phyloP scores from a whole-genome alignment of 2,888 invertebrate genomes.

The Deroplatys truncata region DNA sequence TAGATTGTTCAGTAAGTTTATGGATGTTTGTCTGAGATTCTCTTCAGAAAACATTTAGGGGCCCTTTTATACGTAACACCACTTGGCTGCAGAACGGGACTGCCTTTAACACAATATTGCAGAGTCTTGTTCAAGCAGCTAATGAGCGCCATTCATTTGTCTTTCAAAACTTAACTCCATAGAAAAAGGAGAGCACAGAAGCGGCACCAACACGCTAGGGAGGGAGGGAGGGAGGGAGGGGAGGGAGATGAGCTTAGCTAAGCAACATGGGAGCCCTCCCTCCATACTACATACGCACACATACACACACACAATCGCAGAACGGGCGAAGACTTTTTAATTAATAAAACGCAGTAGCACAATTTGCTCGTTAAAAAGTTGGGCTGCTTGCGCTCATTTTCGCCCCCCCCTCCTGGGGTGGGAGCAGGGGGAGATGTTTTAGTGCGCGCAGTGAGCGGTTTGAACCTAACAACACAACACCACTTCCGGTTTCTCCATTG shows the following conservation, averaged over 20 bases:
- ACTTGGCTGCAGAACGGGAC: neutral
- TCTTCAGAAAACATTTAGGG: neutral
- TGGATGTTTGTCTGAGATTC: too few relatives aligned
- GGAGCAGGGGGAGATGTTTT: neutral
- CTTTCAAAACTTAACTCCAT: conserved; percentile 25
- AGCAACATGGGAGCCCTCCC: neutral
- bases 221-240: too few relatives aligned
- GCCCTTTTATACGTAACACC: conserved; percentile 1
- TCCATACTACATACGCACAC: neutral
- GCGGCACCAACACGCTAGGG: neutral
- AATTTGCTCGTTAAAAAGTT: conserved; percentile 36
- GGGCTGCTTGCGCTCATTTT: conserved; percentile 19
- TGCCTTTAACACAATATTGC: conserved; percentile 24
- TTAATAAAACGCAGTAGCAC: conserved; percentile 37
- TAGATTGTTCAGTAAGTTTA: too few relatives aligned
- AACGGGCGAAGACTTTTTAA: conserved; percentile 33
- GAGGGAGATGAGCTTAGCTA: neutral
- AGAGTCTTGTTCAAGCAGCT: conserved; percentile 23
- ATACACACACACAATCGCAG: neutral
- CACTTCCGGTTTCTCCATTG: conserved; percentile 28
- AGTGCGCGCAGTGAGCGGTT: neutral
- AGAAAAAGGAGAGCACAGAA: conserved; percentile 11
- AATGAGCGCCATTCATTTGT: conserved; percentile 28
- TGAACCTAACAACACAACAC: neutral
- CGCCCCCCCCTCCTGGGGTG: neutral